Base-by-base conservation (phyloP, 1,140 invertebrate species). In the Philotrypesis tridentata region DNA sequence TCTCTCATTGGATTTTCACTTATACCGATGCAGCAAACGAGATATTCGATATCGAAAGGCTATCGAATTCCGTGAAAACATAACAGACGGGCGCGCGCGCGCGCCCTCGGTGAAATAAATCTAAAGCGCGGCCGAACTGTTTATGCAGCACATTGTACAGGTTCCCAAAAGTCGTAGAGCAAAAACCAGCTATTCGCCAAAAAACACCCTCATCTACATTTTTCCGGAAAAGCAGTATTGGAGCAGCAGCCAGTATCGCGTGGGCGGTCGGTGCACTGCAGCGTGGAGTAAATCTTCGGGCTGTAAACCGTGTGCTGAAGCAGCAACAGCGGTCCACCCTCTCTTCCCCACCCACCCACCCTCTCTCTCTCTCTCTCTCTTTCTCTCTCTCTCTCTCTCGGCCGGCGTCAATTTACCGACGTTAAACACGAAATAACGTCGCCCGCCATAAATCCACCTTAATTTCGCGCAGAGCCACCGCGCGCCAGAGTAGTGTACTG, bases 341-440 rank as follows among this genome's bases (percentile, higher is more conserved):
- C n/a, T n/a, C n/a, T n/a, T n/a, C n/a, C n/a, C n/a, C n/a, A n/a
- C n/a, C n/a, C n/a, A n/a, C n/a, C n/a, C n/a, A n/a, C n/a, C n/a
- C n/a, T n/a, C n/a, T n/a, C n/a, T n/a, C n/a, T n/a, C n/a, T n/a
- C n/a, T n/a, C n/a, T n/a, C n/a, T n/a, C n/a, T n/a, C n/a, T n/a
- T n/a, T n/a, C n/a, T n/a, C n/a, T n/a, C n/a, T n/a, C 61, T 8
- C 61, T 65, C 84, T 80, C 84, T 81, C 82, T 84, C 82, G 84
- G 82, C 83, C 84, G 85, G 82, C 80, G 83, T 83, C 85, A 86
- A 85, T 86, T 86, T 85, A 86, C 84, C 84, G 84, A 82, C 84
- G 84, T 84, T 86, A 85, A 86, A 85, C 86, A 83, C 83, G 84
- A 86, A 85, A 86, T 84, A 85, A 86, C 83, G 84, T 86, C 84